These are phyloP conservation scores for Aplysia californica DNA, from an alignment of 1,140 invertebrate species.

Conservation along the genomic window DNA sequence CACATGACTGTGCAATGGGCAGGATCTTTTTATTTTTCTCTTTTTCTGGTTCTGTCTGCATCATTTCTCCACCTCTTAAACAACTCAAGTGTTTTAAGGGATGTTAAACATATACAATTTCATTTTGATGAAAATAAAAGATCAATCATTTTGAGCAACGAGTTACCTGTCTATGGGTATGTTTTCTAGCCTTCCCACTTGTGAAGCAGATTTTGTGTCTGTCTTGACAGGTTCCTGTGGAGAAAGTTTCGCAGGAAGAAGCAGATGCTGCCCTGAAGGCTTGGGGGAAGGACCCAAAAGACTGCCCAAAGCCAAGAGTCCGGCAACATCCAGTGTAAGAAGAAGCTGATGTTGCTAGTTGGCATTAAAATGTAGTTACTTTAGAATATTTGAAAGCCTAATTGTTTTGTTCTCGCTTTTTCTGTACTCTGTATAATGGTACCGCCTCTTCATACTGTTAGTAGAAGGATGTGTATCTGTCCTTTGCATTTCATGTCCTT, in stretches of 20 bases:
- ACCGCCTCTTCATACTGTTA: neutral
- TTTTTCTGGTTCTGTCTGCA: neutral
- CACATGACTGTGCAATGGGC: too few species aligned
- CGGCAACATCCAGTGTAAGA: constrained; percentile 61
- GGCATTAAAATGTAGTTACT: neutral
- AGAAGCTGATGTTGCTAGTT: neutral
- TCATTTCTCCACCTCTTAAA: too few species aligned
- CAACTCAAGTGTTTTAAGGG: neutral
- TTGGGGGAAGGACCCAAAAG: constrained; percentile 70
- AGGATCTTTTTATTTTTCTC: too few species aligned
- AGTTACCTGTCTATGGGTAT: neutral
- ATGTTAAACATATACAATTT: neutral
- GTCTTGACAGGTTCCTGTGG: constrained; percentile 6
- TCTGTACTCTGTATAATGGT: neutral
- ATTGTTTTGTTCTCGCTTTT: neutral
- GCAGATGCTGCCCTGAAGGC: constrained; percentile 71
- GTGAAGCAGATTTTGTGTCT: neutral
- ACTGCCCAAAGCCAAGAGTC: constrained; percentile 66
- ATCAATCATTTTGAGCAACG: neutral
- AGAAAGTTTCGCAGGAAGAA: constrained; percentile 70
- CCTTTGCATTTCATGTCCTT: too few species aligned
- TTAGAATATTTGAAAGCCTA: neutral
- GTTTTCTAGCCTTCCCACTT: neutral
- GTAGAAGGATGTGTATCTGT: neutral
- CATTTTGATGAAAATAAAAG: neutral